Evolutionary conservation across 1,140 invertebrate species (phyloP).

Genomic region (Drosophila seguyi): DNA sequence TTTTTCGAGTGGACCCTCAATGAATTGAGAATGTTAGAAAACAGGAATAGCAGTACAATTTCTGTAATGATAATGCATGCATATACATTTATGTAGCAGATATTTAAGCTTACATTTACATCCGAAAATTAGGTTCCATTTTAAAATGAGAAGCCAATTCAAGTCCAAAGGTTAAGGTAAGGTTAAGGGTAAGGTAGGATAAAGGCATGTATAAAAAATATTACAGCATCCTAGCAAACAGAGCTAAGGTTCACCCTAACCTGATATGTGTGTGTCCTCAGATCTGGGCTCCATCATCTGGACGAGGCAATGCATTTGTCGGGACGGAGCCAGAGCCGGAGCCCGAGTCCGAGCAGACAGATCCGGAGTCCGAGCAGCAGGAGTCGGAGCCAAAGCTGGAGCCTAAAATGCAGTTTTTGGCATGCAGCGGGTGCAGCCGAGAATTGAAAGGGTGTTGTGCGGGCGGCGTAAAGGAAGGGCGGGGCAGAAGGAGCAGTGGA

Average conservation of each 20-base stretch:
- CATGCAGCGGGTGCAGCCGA: constrained; percentile 46
- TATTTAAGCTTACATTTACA: not conserved
- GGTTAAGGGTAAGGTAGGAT: too few species aligned
- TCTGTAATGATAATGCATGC: not conserved
- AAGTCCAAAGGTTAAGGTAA: not conserved
- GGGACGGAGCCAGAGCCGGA: constrained; percentile 15
- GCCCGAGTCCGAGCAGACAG: constrained; percentile 36
- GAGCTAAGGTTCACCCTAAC: constrained; percentile 11
- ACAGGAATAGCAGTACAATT: not conserved
- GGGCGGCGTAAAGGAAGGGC: constrained; percentile 4
- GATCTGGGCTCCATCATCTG: constrained; percentile 36
- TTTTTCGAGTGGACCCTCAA: not conserved
- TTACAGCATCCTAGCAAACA: not conserved
- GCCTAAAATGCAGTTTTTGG: constrained; percentile 81
- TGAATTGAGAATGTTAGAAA: not conserved
- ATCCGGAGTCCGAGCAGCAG: constrained; percentile 22
- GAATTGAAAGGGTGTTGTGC: not conserved
- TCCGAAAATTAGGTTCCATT: not conserved
- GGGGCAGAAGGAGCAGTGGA: constrained; percentile 66
- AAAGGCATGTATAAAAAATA: not conserved
- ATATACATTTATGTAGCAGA: not conserved
- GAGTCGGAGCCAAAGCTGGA: constrained; percentile 36
- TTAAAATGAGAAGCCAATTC: not conserved
- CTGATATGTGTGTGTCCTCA: constrained; percentile 3
- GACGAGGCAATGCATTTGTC: constrained; percentile 56